Base-by-base conservation (phyloP, 1,140 invertebrate species). In the Apis laboriosa region DNA sequence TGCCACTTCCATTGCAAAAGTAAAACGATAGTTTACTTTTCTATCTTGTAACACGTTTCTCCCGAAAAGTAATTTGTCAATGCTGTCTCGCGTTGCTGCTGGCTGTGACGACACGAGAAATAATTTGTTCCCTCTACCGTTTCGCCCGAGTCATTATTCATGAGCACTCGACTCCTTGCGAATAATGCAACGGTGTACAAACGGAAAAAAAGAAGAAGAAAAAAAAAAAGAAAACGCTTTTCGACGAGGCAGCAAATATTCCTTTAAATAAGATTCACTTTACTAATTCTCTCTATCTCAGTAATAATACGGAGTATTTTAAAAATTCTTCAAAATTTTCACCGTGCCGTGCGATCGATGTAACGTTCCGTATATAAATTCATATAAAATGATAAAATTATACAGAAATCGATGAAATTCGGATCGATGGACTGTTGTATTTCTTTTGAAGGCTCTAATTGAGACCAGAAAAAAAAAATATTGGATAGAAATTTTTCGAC, bases 71-170 rank as follows among this genome's bases (percentile, higher is more conserved):
- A 28, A 28, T 71, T 71, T 71, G 17, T 55, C 24, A 71, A 55
- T 71, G 51, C 49, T 43, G 34, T 5, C 34, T 53, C 43, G n/a
- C n/a, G 49, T 28, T 9, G 15, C 17, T 28, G 17, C 11, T 71
- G 34, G 34, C 15, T 51, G 9, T 55, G 24, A 71, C n/a, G 70
- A 55, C 55, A 43, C 13, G 43, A 43, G 28, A 58, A 73, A 71
- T 71, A 71, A 71, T 71, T 71, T 55, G 15, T 71, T 71, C 9
- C 51, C 51, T 71, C 70, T 21, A 55, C 51, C 17, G 51, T 55
- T 28, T 71, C 51, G 19, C n/a, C 28, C 51, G 34, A 55, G 51
- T 71, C 51, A 55, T 71, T 71, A 71, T 71, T 71, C 70, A 71
- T 19, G n/a, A 19, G 70, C 51, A 53, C 49, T 55, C 70, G 13